Conservation (phyloP, 2,797 vertebrate genomes). For the Capromys pilorides region DNA sequence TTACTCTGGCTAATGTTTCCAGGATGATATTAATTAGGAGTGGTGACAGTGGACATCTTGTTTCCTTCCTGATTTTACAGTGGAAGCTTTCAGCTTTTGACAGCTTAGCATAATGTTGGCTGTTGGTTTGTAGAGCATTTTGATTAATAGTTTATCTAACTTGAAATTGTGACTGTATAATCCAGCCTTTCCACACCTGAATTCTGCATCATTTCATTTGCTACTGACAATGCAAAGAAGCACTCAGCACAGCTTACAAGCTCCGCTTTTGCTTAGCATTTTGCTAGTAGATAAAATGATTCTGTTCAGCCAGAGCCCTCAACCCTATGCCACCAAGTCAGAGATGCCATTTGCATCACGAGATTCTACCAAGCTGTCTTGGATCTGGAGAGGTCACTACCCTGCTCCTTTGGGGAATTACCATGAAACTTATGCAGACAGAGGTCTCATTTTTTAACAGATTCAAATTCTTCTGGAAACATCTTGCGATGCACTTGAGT, state of each 20-base stretch:
- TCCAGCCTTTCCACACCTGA: background rate
- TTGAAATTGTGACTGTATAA: background rate
- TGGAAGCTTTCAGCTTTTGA: too few relatives aligned
- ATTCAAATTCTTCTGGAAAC: background rate
- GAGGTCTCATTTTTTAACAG: background rate
- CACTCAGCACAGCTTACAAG: background rate
- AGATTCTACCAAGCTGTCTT: background rate
- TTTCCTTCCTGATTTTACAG: too few relatives aligned
- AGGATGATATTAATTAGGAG: too few relatives aligned
- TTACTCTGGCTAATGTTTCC: too few relatives aligned
- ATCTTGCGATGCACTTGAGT: background rate
- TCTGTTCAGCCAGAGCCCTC: background rate
- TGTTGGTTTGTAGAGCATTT: background rate
- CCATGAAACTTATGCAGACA: background rate
- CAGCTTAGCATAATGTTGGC: too few relatives aligned
- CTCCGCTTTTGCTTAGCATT: background rate
- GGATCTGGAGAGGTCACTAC: background rate
- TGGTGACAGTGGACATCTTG: too few relatives aligned
- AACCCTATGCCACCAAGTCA: background rate
- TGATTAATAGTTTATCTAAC: constrained; percentile 13
- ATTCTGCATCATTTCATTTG: background rate
- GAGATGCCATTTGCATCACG: background rate
- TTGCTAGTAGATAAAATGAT: background rate
- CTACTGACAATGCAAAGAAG: background rate
- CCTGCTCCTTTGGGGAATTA: background rate